Conservation (phyloP, 1,140 invertebrate species). For the Chionoecetes opilio region DNA sequence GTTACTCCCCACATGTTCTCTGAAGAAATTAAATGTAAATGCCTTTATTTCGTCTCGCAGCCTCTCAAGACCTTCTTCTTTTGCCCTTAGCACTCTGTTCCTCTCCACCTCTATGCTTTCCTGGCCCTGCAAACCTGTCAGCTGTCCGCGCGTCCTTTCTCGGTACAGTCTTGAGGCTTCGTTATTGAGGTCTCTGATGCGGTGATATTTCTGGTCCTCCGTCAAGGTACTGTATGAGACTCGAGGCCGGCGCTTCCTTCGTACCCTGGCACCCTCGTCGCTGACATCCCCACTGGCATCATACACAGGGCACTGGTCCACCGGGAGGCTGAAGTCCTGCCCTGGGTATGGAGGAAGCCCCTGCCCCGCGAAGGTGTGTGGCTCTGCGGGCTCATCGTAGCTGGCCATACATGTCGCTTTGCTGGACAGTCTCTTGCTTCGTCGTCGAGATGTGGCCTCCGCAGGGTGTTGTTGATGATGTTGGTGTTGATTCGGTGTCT, state of each 20-base stretch:
- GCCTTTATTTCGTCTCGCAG: constrained; percentile 12
- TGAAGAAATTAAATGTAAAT: background rate
- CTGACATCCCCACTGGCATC: background rate
- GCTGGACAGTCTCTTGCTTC: background rate
- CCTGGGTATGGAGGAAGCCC: background rate
- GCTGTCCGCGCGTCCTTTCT: background rate
- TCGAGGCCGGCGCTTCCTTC: constrained; percentile 42
- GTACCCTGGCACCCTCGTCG: background rate
- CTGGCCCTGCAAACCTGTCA: background rate
- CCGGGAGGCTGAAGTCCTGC: background rate
- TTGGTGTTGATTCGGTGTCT: background rate
- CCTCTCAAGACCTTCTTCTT: background rate
- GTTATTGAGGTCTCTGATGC: constrained; percentile 64
- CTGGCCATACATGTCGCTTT: background rate
- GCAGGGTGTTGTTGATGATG: background rate
- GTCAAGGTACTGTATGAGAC: constrained; percentile 66
- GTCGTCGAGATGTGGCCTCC: background rate
- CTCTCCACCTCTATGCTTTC: background rate
- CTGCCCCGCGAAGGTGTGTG: background rate
- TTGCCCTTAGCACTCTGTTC: background rate
- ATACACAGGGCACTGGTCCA: background rate
- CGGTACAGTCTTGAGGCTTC: constrained; percentile 62
- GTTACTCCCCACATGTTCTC: constrained; percentile 34
- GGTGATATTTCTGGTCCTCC: constrained; percentile 62
- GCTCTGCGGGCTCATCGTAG: background rate